Base-by-base conservation (phyloP, 2,888 invertebrate genomes). In the Dryadula phaetusa region DNA sequence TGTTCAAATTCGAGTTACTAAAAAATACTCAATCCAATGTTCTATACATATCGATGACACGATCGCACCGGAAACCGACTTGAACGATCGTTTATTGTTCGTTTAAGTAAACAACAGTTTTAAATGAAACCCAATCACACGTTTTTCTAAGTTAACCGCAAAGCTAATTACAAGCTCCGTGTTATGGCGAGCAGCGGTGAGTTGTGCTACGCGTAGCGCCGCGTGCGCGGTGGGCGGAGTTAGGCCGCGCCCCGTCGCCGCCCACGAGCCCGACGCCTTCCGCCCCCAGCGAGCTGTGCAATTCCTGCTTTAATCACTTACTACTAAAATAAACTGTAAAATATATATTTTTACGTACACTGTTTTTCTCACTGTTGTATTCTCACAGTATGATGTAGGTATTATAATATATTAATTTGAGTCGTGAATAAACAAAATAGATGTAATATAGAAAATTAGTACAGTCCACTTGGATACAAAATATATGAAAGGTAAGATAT, bases 161-260 rank as follows among this genome's bases (percentile, higher is more conserved):
- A 52, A 52, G 16, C 16, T 16, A 52, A 52, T 10, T 52, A 52
- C 28, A 28, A 22, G 4, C 37, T 37, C n/a, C 25, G 6, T 25
- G n/a, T 0, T 25, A 32, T 32, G 2, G 5, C 25, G 5, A 7
- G 25, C 16, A n/a, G 46, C 20, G 25, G 6, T 10, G 37, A 12
- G 25, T 7, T 25, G 28, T 3, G 61, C 52, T 53, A 34, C 53
- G 58, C 54, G 52, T 34, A 40, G 42, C 40, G 54, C 18, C 49
- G 40, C 65, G 49, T 40, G 65, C 65, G 58, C 40, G 25, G 34
- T 5, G 61, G 49, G 60, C 61, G 60, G 60, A 5, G 53, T 7
- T n/a, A 47, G n/a, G n/a, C 56, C 18, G 22, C 18, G 32, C 62
- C 10, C 42, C 49, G 12, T 34, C 28, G 2, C 53, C 47, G 22